A percentile compares a stretch with the other conserved stretches of the same genome.
These are phyloP conservation scores for Penaeus monodon DNA, from an alignment of 2,888 invertebrate genomes.

Conservation along the genomic window DNA sequence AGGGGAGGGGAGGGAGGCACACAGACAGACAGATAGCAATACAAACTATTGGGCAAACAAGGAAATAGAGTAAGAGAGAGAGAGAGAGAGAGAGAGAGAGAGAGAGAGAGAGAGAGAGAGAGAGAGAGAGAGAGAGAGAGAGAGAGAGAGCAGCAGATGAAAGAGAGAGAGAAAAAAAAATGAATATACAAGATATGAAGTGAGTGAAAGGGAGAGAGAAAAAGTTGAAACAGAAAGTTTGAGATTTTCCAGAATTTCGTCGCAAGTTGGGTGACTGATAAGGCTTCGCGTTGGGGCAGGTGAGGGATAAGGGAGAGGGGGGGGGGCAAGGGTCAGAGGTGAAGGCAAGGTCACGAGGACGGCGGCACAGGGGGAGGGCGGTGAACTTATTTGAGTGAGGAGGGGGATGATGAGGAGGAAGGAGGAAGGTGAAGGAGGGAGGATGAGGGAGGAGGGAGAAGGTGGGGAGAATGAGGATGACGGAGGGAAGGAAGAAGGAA, in stretches of 20 bases:
- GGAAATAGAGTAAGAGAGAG: background rate
- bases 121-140: slow-evolving; percentile 11
- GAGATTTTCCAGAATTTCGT: no score
- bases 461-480: no score
- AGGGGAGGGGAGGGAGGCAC: background rate
- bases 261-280: no score
- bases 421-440: no score
- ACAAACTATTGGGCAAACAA: background rate
- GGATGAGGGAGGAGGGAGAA: no score
- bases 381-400: no score
- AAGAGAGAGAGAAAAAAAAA: background rate
- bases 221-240: no score
- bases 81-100: background rate
- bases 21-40: background rate
- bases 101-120: background rate
- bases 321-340: no score
- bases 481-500: background rate
- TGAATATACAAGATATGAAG: background rate
- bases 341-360: no score
- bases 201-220: background rate
- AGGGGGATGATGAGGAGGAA: background rate
- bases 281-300: no score
- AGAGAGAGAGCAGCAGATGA: background rate
- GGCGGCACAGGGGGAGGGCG: no score
- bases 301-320: no score